Percentiles rank a stretch among this genome's conserved stretches.
Evolutionary conservation across 2,797 vertebrate genomes (phyloP).

Genomic region (Gymnodraco acuticeps): DNA sequence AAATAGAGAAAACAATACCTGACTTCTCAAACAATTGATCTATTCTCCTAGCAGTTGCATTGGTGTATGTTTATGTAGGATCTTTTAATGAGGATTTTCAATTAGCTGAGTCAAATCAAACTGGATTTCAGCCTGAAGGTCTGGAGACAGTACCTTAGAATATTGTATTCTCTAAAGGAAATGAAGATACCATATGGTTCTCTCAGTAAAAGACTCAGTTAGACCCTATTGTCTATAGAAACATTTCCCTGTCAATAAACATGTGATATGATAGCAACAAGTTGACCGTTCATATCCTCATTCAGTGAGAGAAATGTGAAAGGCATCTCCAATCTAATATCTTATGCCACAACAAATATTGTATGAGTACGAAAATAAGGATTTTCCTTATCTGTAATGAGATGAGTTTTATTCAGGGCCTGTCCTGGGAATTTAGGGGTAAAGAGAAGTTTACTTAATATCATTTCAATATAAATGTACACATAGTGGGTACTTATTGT

Average conservation of each 20-base stretch:
- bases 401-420: not conserved
- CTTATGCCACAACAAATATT: constrained; percentile 1
- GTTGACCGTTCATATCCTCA: constrained; percentile 10
- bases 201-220: constrained; percentile 31
- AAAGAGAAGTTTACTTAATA: not conserved
- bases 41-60: constrained; percentile 63
- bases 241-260: constrained; percentile 27
- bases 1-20: constrained; percentile 71
- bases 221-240: not conserved
- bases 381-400: not conserved
- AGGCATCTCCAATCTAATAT: not conserved
- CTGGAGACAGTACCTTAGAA: constrained; percentile 18
- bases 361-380: not conserved
- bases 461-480: not conserved
- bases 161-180: constrained; percentile 34
- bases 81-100: constrained; percentile 65
- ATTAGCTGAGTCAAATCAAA: constrained; percentile 37
- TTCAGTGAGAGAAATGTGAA: not conserved
- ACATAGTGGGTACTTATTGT: not conserved
- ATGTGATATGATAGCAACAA: constrained; percentile 10
- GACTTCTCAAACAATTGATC: constrained; percentile 69
- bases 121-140: constrained; percentile 24
- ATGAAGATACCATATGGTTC: constrained; percentile 46
- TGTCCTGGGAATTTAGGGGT: not conserved
- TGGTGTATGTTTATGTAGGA: constrained; percentile 48